These are phyloP conservation scores for Kryptolebias ocellatus DNA, from an alignment of 2,797 vertebrate genomes.

Conservation along the genomic window DNA sequence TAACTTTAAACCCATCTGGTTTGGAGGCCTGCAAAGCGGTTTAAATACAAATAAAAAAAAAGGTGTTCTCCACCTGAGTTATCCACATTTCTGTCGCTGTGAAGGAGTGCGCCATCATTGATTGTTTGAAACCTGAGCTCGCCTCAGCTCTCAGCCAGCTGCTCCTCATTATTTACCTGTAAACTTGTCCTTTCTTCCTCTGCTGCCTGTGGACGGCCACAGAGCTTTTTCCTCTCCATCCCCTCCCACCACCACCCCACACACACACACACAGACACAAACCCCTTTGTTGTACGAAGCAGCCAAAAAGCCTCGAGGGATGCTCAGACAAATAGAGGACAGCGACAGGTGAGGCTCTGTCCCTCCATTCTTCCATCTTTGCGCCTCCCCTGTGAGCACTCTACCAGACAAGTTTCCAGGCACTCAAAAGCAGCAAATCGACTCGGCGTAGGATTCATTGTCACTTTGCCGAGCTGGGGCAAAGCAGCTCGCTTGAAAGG, in stretches of 20 bases:
- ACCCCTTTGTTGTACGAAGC: constrained; percentile 72
- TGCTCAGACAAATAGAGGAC: constrained; percentile 74
- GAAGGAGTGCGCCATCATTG: constrained; percentile 41
- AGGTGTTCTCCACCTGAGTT: constrained; percentile 6
- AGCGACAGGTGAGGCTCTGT: constrained; percentile 62
- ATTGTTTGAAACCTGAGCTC: constrained; percentile 62
- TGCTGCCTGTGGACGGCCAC: constrained; percentile 64
- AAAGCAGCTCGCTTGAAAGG: constrained; percentile 57
- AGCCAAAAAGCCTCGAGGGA: constrained; percentile 72
- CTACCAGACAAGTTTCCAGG: constrained; percentile 74
- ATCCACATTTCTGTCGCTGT: constrained; percentile 13
- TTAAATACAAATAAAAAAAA: constrained; percentile 19
- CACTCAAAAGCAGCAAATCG: constrained; percentile 76
- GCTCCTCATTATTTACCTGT: constrained; percentile 74
- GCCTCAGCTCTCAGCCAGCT: constrained; percentile 55
- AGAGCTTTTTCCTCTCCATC: constrained; percentile 51
- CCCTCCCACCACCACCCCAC: constrained; percentile 3
- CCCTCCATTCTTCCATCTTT: constrained; percentile 60
- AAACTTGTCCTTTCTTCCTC: constrained; percentile 67
- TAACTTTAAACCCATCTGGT: constrained; percentile 20
- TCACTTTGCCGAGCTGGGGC: constrained; percentile 70
- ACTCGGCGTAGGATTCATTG: constrained; percentile 74
- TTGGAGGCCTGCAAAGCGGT: constrained; percentile 24
- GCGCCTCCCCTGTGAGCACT: constrained; percentile 67
- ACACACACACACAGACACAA: background rate